Percentiles rank a stretch among this genome's conserved stretches.
Conservation (phyloP, 2,888 invertebrate species). For the Xylota sylvarum region DNA sequence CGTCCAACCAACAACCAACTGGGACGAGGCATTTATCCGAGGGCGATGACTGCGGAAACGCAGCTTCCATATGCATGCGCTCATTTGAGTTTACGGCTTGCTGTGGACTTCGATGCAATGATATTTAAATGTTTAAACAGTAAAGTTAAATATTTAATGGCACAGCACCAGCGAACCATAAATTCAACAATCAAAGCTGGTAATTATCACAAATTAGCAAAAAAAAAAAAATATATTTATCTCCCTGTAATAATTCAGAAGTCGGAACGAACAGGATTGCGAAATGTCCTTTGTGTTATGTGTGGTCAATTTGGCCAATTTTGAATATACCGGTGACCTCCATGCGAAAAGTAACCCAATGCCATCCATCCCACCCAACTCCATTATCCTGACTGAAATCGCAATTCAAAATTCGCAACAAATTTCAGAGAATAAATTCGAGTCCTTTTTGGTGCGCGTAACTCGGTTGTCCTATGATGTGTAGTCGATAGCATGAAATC, state of each 20-base stretch:
- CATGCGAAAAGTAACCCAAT: conserved; percentile 7
- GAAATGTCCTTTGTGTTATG: conserved; percentile 17
- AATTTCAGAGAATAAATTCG: conserved; percentile 44
- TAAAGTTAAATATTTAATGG: conserved; percentile 20
- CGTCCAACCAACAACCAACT: neutral
- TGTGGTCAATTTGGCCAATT: conserved; percentile 39
- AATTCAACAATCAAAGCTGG: conserved; percentile 6
- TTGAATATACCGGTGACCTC: conserved; percentile 34
- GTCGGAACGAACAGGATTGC: neutral
- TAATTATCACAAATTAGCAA: conserved; percentile 32
- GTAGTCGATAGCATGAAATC: conserved; percentile 2
- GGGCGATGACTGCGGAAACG: conserved; percentile 47
- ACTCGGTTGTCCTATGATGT: conserved; percentile 15
- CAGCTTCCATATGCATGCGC: neutral
- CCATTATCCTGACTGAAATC: neutral
- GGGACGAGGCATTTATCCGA: neutral
- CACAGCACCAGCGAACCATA: neutral
- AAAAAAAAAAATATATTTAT: neutral
- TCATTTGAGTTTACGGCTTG: neutral
- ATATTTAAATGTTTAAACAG: conserved; percentile 12
- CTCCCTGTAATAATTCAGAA: conserved; percentile 13
- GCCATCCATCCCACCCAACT: neutral
- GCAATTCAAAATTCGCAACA: conserved; percentile 47
- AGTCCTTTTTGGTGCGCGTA: conserved; percentile 33
- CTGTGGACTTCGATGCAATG: neutral